Evolutionary conservation across 2,113 vertebrate species (phyloP).

Genomic region (Centropus unirufus): DNA sequence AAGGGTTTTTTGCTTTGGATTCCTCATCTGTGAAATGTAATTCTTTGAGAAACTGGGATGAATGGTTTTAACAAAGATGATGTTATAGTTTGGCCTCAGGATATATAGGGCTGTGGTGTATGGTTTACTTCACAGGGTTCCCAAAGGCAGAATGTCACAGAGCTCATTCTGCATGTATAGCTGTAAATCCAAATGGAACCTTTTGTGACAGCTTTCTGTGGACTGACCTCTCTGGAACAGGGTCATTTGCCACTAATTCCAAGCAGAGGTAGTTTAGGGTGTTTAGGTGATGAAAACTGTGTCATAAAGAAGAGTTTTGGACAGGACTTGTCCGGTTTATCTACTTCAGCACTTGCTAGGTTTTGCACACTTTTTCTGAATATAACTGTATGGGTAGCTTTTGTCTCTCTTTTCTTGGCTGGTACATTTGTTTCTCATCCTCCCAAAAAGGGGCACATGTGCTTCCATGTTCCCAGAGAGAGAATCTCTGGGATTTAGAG

Average conservation of each 20-base stretch:
- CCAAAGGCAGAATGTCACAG: not conserved
- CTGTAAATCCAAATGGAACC: not conserved
- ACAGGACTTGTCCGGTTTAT: not conserved
- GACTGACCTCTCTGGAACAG: not conserved
- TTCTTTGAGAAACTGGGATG: not conserved
- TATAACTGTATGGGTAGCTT: not conserved
- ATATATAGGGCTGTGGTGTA: fast-evolving
- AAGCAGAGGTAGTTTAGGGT: not conserved
- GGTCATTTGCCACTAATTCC: not conserved
- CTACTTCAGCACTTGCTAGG: not conserved
- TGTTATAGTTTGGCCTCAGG: not conserved
- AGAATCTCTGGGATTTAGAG: too few relatives aligned
- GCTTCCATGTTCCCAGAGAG: not conserved
- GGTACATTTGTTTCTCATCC: fast-evolving
- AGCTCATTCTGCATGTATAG: not conserved
- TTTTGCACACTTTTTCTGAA: not conserved
- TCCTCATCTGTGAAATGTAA: not conserved
- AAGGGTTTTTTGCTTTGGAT: not conserved
- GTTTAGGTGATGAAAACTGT: not conserved
- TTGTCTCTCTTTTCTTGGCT: not conserved
- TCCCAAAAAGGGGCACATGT: not conserved
- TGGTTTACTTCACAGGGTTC: not conserved
- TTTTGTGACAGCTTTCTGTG: not conserved
- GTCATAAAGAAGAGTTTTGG: not conserved
- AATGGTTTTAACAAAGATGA: not conserved